Evolutionary conservation across 1,140 invertebrate genomes (phyloP), one percentile per base, ranked within the genome.

Genomic region (Vollenhovia emeryi): DNA sequence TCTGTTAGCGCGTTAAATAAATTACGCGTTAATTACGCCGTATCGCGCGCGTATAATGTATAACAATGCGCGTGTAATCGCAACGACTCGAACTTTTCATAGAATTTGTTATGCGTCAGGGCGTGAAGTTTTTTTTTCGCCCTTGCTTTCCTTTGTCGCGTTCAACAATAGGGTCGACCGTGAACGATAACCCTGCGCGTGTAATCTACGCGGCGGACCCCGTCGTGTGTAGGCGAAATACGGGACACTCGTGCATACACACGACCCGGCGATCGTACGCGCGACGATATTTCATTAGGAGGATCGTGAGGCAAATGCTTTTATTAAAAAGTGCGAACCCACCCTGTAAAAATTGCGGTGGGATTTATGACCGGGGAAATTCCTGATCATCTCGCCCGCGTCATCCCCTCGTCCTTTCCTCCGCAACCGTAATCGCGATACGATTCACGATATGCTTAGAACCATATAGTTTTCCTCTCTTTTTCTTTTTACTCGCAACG

Each of bases 351-450:
- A 84, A 66, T 55, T 59, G 36, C 45, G 13, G 21, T 62, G 83
- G n/a, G 85, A 92, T 91, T 92, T 91, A 92, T 90, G 87, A 83
- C 62, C 80, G 85, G 85, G 86, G 87, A 84, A 84, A 79, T 64
- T 78, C 48, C 59, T 79, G 59, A 79, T 79, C 33, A 33, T 6
- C 13, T 21, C 7, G 30, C 48, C 24, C 40, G 75, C 59, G 30
- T 80, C 59, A n/a, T 80, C 18, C 8, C 21, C 24, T 18, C 48
- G 13, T 52, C 60, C 79, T 66, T 59, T 64, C 24, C 75, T 50
- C 13, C 57, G 27, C 71, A 64, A 43, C 24, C 57, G 71, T 40
- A 62, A 62, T 84, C 57, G 80, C 21, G 33, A 55, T 43, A 52
- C 48, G 45, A 52, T 30, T 45, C 36, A 68, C 80, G 43, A 84